A percentile compares a stretch with the other conserved stretches of the same genome.
Conservation (phyloP, 2,888 invertebrate species). For the Bembecia ichneumoniformis region DNA sequence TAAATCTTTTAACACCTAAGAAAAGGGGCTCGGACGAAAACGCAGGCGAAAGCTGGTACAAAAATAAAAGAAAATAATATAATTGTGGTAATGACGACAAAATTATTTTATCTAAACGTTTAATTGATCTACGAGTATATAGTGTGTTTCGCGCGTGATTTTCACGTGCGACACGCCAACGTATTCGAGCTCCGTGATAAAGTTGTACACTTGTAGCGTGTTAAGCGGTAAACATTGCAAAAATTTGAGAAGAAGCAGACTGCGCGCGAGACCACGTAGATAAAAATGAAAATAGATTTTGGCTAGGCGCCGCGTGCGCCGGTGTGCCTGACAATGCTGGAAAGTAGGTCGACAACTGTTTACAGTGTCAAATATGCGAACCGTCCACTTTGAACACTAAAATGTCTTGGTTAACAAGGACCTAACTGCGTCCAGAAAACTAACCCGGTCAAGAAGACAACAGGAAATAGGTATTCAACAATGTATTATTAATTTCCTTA, state of each 20-base stretch:
- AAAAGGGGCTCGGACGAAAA: too few relatives aligned
- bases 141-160: conserved; percentile 2
- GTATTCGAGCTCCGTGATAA: neutral
- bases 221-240: conserved; percentile 47
- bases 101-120: too few relatives aligned
- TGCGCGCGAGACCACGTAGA: conserved; percentile 44
- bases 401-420: too few relatives aligned
- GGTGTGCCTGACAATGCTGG: conserved; percentile 52
- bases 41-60: too few relatives aligned
- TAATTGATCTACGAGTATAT: too few relatives aligned
- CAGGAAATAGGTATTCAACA: too few relatives aligned
- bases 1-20: too few relatives aligned
- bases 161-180: conserved; percentile 3
- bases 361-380: conserved; percentile 56
- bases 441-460: too few relatives aligned
- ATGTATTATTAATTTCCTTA: too few relatives aligned
- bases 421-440: too few relatives aligned
- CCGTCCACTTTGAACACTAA: conserved; percentile 14
- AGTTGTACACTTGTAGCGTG: neutral
- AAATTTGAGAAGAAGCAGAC: conserved; percentile 43
- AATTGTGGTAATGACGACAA: too few relatives aligned
- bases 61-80: too few relatives aligned
- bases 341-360: conserved; percentile 64
- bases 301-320: conserved; percentile 56
- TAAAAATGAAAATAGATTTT: conserved; percentile 65